Evolutionary conservation across 2,113 vertebrate species (phyloP), one percentile per base, ranked within the genome.

Genomic region (Ctenodactylus gundi): DNA sequence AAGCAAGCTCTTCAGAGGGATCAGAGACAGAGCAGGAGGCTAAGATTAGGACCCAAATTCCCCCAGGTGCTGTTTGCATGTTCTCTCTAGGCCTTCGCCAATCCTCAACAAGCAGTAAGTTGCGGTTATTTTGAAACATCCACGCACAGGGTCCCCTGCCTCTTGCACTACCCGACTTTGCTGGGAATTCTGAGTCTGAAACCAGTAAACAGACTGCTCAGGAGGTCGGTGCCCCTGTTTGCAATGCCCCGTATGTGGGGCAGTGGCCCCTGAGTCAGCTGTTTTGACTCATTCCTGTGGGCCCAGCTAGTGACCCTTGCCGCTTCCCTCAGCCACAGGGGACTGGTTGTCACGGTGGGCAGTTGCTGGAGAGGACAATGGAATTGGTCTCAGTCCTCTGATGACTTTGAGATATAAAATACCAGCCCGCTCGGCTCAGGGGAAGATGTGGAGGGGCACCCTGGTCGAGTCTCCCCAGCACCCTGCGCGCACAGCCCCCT

Each of bases 381-480:
- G 81, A 95, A 93, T 94, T 85, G 73, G n/a, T 85, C 51, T 77
- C 60, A 80, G 93, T 91, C 60, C 55, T 92, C 9, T 31, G 72
- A 91, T 91, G 67, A 78, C 67, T 93, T 88, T 77, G 34, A 80
- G 76, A 75, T 65, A 58, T 2, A 8, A 90, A 96, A 94, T 75
- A 60, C 72, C 88, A 88, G 31, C 62, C 49, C 77, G 49, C 34
- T 72, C 94, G 93, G 76, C 88, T 41, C 39, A 51, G 76, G 60
- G 62, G 67, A 78, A 88, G 49, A 92, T 85, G 73, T 81, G 92
- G 72, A 46, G 2, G 4, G 73, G 23, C 73, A 65, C 2, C 4
- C 1, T n/a, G 60, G 76, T 84, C 96, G 82, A 87, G 76, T 53
- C 68, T 72, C 44, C 44, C 53, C 41, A 72, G 55, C 41, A 81